Evolutionary conservation across 2,888 invertebrate genomes (phyloP), one percentile per base, ranked within the genome.

Genomic region (Heliconius ethilla): DNA sequence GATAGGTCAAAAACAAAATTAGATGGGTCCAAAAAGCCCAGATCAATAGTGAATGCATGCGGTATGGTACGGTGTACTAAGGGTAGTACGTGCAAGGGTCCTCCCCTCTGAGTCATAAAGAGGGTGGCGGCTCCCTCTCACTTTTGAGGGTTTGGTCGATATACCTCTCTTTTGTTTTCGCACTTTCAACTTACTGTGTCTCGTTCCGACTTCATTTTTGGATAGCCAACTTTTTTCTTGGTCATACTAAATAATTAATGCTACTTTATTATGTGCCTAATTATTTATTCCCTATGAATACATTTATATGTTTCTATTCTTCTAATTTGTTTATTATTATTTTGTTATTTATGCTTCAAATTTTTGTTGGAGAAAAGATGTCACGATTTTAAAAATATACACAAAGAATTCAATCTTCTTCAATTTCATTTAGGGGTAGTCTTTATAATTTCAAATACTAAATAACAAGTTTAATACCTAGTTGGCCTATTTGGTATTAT

Each of bases 31-130:
- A 82, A 83, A 84, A 83, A 82, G 83, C 82, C 83, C 83, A 83
- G 84, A 93, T 94, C 92, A 87, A 90, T 89, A 90, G 86, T 83
- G 86, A 90, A 89, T 92, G 92, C 92, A 92, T 88, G 87, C 86
- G 82, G 84, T 84, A 74, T 74, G 45, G 88, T 77, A 78, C 78
- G 66, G 70, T 59, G 74, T 87, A 89, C 89, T 86, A 85, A 90
- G 92, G 92, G 92, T 84, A 87, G 89, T 88, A 90, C 89, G 91
- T 91, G 92, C 90, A 89, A 92, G 94, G 94, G 93, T 90, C 89
- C 91, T 91, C 92, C 93, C 94, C 93, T 93, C 92, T 94, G 94
- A 94, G 87, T 94, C 94, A 94, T 93, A 93, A 94, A 93, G 92
- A 93, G 94, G 94, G 94, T 91, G 93, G 92, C 86, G 93, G 92